phyloP scores from a whole-genome alignment of 2,888 invertebrate species.

The Dugesia japonica region DNA sequence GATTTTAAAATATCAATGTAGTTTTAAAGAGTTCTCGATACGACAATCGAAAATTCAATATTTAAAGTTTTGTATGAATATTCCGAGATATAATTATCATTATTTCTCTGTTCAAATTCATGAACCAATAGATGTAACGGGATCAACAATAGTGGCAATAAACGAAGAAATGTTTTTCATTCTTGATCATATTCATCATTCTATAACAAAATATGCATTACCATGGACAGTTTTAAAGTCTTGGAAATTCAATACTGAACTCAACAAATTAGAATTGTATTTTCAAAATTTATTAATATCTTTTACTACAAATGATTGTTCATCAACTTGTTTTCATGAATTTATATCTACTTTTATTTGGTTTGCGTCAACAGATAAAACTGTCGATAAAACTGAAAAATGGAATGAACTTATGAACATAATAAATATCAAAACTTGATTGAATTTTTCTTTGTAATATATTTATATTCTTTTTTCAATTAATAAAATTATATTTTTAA shows the following conservation, averaged over 20 bases:
- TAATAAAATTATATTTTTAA: neutral
- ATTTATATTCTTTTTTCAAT: too few species aligned
- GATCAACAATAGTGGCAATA: neutral
- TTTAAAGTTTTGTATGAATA: neutral
- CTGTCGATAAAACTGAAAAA: neutral
- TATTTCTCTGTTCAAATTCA: neutral
- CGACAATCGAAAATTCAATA: neutral
- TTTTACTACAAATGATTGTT: neutral
- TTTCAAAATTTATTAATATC: neutral
- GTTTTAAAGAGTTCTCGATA: neutral
- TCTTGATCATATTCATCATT: neutral
- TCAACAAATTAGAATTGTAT: neutral
- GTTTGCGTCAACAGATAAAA: neutral
- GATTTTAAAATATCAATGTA: neutral
- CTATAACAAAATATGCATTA: neutral
- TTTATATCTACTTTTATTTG: neutral
- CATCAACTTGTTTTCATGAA: neutral
- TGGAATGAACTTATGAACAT: neutral
- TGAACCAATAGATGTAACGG: neutral
- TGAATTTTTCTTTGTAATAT: too few species aligned
- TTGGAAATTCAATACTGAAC: conserved; percentile 7
- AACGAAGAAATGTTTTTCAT: conserved; percentile 5
- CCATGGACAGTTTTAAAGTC: neutral
- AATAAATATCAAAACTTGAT: neutral
- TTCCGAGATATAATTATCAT: neutral